Conservation (phyloP, 2,797 vertebrate species). For the Sparidentex hasta region DNA sequence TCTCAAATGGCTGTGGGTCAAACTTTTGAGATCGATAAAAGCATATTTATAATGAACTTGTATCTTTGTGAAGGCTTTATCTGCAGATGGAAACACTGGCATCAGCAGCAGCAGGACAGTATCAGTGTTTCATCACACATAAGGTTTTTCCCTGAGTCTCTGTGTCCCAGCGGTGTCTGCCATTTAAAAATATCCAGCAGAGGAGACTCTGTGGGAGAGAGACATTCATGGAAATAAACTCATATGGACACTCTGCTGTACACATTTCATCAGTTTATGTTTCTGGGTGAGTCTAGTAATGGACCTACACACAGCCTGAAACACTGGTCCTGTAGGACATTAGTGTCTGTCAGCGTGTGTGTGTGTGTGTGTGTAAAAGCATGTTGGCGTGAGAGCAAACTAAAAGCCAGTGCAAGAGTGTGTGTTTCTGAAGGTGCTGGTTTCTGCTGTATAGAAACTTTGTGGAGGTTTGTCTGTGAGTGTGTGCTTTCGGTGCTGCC, state of each 20-base stretch:
- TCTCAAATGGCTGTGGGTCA: too few relatives aligned
- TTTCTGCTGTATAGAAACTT: background rate
- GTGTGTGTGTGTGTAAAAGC: slow-evolving; percentile 11
- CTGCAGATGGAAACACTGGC: slow-evolving; percentile 9
- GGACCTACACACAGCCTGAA: slow-evolving; percentile 6
- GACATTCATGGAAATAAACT: slow-evolving; percentile 15
- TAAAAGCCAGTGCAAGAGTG: background rate
- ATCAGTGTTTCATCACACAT: slow-evolving; percentile 10
- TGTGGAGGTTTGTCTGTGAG: background rate
- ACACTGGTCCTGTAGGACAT: background rate
- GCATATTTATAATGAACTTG: background rate
- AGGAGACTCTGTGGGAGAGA: slow-evolving; percentile 23
- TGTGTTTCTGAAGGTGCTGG: background rate
- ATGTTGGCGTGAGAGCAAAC: background rate
- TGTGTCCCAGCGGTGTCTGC: slow-evolving; percentile 11
- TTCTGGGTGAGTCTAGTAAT: background rate
- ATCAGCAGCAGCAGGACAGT: background rate
- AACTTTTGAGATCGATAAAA: slow-evolving; percentile 9
- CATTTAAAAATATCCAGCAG: slow-evolving; percentile 34
- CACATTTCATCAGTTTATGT: slow-evolving; percentile 46
- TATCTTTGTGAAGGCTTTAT: background rate
- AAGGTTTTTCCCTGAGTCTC: background rate
- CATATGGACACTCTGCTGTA: slow-evolving; percentile 22
- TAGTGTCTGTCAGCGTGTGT: background rate
- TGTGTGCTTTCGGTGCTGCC: background rate